Evolutionary conservation across 2,797 vertebrate species (phyloP), one percentile per base, ranked within the genome.

Genomic region (Ambastaia sidthimunki): DNA sequence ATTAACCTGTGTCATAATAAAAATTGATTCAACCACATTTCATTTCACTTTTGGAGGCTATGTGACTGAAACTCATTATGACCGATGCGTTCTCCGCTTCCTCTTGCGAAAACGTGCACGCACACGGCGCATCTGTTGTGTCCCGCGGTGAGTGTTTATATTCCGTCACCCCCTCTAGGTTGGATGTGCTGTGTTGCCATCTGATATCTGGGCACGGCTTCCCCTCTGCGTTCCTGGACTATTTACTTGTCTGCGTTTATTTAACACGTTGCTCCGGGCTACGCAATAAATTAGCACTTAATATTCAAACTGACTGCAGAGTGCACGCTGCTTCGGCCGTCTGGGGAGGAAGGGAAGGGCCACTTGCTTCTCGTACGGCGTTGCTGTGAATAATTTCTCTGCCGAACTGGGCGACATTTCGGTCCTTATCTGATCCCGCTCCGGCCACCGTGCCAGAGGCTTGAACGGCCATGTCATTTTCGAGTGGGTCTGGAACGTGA

Each of bases 231-330:
- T 79, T 71, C 70, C 41, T 77, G 41, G 62, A 82, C 85, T 87
- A 85, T 86, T 86, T 86, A 86, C 85, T 80, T 57, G 34, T 65
- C 69, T 78, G 84, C 80, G 80, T 92, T 92, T 91, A 93, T 91
- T 93, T 93, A 92, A 91, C 91, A 92, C 88, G 88, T 87, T 89
- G 89, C 91, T 92, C 85, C 87, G 82, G 87, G 91, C 85, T 78
- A 92, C 84, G 84, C 88, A 91, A 93, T 92, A 92, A 91, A 92
- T 92, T 91, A 92, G 86, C 89, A 88, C 90, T 92, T 92, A 93
- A 92, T 92, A 92, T 93, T 92, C 87, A 80, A 86, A 87, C 89
- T 89, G 90, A 91, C 92, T 86, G 84, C 76, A 48, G 70, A 82
- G 76, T 83, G 79, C 80, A 70, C 47, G 4, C 44, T 44, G 28